These are phyloP conservation scores for Nasalis larvatus DNA, from an alignment of 2,113 vertebrate species.

Conservation along the genomic window DNA sequence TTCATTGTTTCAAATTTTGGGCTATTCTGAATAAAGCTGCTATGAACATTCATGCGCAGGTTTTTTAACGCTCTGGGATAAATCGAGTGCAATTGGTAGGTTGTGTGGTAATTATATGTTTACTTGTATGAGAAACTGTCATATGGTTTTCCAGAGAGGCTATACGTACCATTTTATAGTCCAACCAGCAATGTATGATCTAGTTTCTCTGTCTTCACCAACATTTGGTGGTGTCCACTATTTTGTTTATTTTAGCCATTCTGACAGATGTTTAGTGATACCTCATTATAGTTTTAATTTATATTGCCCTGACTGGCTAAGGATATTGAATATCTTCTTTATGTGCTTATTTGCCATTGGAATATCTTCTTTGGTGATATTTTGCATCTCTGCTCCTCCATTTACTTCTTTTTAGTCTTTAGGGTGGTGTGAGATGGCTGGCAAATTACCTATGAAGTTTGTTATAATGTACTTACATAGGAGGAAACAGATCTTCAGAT, in stretches of 20 bases:
- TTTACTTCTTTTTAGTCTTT: background rate
- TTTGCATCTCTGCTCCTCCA: background rate
- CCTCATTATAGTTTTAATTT: background rate
- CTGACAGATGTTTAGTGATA: background rate
- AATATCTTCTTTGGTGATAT: background rate
- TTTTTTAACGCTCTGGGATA: conserved; percentile 33
- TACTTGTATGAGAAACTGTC: conserved; percentile 13
- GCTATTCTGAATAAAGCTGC: conserved; percentile 10
- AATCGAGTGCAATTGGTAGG: background rate
- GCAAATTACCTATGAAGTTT: background rate
- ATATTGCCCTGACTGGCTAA: background rate
- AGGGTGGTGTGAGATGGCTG: background rate
- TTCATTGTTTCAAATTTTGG: background rate
- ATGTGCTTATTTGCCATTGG: background rate
- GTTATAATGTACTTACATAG: background rate
- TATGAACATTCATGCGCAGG: background rate
- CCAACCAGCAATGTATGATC: background rate
- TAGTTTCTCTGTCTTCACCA: conserved; percentile 31
- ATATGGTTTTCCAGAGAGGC: background rate
- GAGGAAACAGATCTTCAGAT: background rate
- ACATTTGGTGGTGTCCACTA: background rate
- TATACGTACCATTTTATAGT: background rate
- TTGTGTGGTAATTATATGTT: conserved; percentile 28
- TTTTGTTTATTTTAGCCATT: background rate
- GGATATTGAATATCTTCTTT: background rate